These are phyloP conservation scores for Haliclona indistincta DNA, from an alignment of 37 sponge, comb jelly and placozoan genomes.

Conservation along the genomic window DNA sequence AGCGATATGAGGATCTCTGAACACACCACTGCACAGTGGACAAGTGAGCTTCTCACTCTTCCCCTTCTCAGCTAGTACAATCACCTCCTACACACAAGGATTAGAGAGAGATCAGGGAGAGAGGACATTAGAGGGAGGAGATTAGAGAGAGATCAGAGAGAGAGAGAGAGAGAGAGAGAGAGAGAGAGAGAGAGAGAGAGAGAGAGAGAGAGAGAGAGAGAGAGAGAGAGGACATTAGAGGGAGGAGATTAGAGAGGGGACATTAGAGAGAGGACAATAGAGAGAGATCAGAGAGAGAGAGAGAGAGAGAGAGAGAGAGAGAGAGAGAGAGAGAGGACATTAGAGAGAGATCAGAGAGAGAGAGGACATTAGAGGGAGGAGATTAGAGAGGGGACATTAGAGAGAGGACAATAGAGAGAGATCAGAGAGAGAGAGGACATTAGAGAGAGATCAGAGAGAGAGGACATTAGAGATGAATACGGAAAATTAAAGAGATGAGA, in stretches of 20 bases:
- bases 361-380: no score
- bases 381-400: neutral
- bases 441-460: neutral
- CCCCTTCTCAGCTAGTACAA: conserved; percentile 66
- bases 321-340: no score
- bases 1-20: conserved; percentile 83
- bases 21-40: conserved; percentile 75
- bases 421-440: no score
- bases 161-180: neutral
- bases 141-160: neutral
- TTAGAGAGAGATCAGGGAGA: neutral
- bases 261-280: neutral
- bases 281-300: neutral
- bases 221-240: neutral
- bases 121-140: neutral
- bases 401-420: no score
- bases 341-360: no score
- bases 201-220: neutral
- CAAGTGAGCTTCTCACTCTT: conserved; percentile 73
- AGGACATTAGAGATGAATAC: neutral
- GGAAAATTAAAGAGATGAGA: neutral
- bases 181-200: neutral
- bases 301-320: no score
- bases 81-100: conserved; percentile 48
- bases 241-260: neutral